Base-by-base conservation (phyloP, 2,888 invertebrate species). In the Vandiemenella viatica region DNA sequence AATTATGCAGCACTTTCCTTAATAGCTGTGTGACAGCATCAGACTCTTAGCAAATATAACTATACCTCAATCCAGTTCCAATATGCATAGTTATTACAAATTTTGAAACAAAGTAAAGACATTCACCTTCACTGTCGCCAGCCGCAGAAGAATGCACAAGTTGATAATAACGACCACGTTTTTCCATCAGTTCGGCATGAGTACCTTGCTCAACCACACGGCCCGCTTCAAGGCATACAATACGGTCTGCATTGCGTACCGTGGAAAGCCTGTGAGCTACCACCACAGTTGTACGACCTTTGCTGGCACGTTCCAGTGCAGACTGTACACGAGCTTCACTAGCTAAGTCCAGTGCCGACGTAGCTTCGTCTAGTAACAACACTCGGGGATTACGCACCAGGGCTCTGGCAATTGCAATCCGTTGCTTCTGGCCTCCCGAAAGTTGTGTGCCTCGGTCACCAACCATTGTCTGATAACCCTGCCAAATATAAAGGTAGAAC, bases 361-460 rank as follows among this genome's bases (percentile, higher is more conserved):
- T 89, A 0, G 87, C 88, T 63, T 89, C 88, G 58, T 89, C 88
- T 50, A 83, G 67, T 1, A 83, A 65, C 37, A 83, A 68, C 55
- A 89, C 80, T 57, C 74, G 78, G 0, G 89, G 88, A 58, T 79
- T 73, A 42, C 83, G 68, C 1, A 88, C 78, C 46, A 89, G 62
- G 0, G 88, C 88, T 43, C 89, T 68, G 1, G 89, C 89, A 52
- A 89, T 87, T 10, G 88, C 88, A 50, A 88, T 83, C 43, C 86
- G 72, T 60, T 88, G 88, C 58, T 86, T 87, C 63, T 88, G 87
- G 0, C 88, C 87, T 1, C 87, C 87, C 0, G 83, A 83, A 45
- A 88, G 66, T 59, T 86, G 86, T 0, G 83, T 80, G 0, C 88
- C 87, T 50, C 82, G 69, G 58, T 86, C 86, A 1, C 87, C 86